These are phyloP conservation scores for Ophiodon elongatus DNA, from an alignment of 2,113 vertebrate species.

Conservation along the genomic window DNA sequence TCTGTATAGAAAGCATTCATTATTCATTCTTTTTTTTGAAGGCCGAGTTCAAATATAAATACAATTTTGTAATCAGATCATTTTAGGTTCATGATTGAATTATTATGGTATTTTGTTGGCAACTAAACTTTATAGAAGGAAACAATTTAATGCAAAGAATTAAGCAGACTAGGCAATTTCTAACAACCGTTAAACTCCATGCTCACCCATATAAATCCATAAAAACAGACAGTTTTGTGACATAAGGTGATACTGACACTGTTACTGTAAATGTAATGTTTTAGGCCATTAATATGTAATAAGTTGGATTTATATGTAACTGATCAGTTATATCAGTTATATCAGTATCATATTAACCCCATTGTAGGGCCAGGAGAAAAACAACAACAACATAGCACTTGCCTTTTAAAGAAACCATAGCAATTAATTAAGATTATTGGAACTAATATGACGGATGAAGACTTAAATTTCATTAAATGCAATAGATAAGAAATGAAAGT, in stretches of 20 bases:
- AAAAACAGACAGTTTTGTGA: neutral
- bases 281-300: neutral
- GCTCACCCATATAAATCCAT: neutral
- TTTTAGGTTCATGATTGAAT: neutral
- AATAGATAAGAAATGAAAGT: neutral
- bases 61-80: neutral
- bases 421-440: neutral
- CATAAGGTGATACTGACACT: neutral
- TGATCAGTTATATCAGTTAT: too few relatives aligned
- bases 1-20: neutral
- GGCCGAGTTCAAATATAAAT: neutral
- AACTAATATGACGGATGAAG: neutral
- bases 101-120: neutral
- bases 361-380: neutral
- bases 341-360: neutral
- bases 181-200: neutral
- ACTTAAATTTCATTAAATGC: constrained; percentile 6
- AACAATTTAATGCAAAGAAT: neutral
- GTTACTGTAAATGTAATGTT: neutral
- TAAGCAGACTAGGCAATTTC: neutral
- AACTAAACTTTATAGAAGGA: neutral
- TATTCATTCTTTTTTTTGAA: neutral
- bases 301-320: neutral
- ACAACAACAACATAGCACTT: neutral
- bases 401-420: neutral